Conservation (phyloP, 2,888 invertebrate species). For the Erannis defoliaria region DNA sequence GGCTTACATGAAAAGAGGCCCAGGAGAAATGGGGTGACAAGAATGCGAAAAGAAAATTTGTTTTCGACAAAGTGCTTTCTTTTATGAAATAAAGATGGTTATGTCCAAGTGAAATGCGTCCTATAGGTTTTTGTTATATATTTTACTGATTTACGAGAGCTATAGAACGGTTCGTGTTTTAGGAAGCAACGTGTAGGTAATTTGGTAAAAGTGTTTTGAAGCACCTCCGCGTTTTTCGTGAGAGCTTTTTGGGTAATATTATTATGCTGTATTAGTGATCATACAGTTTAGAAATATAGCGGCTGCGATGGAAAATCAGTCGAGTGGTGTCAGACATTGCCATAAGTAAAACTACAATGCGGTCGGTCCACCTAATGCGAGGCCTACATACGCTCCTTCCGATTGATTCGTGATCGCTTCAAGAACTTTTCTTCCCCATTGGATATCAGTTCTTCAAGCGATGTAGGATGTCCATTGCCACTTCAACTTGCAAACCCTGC, state of each 20-base stretch:
- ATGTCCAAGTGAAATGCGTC: conserved; percentile 24
- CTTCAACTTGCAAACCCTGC: too few relatives aligned
- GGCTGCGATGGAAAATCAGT: background rate
- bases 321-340: too few relatives aligned
- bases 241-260: conserved; percentile 5
- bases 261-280: background rate
- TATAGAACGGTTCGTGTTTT: conserved; percentile 19
- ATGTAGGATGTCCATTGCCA: too few relatives aligned
- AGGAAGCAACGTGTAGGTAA: conserved; percentile 10
- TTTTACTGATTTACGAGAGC: conserved; percentile 29
- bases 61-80: conserved; percentile 34
- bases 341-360: too few relatives aligned
- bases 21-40: conserved; percentile 35
- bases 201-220: conserved; percentile 25
- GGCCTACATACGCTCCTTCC: too few relatives aligned
- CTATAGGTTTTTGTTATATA: conserved; percentile 26
- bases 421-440: too few relatives aligned
- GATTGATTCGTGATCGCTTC: too few relatives aligned
- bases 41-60: conserved; percentile 40
- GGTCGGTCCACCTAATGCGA: too few relatives aligned
- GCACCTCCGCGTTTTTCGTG: background rate
- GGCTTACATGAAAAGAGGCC: background rate
- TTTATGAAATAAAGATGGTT: conserved; percentile 32
- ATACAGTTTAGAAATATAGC: background rate
- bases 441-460: too few relatives aligned